Evolutionary conservation across 2,797 vertebrate species (phyloP), one percentile per base, ranked within the genome.

Genomic region (Coilia nasus): DNA sequence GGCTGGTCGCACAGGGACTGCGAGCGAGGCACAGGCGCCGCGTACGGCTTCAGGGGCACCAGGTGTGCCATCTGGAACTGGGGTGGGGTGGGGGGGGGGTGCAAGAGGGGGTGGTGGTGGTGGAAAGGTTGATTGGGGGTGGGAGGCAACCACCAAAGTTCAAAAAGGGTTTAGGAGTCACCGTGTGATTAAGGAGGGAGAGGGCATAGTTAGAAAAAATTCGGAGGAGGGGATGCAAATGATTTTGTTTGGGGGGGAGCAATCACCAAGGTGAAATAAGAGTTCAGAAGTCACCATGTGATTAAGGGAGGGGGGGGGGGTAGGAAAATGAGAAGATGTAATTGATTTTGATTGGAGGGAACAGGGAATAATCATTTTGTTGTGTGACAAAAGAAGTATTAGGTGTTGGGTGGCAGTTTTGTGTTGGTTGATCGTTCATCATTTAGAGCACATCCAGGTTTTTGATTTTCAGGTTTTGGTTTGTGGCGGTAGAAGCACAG

Each of bases 1-100:
- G 97, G 97, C 92, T 97, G 97, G 93, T 98, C 97, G 91, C 97
- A 97, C 85, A 98, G 96, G 91, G 97, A 98, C 94, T 98, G 97
- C 88, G 97, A 98, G 91, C 97, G 96, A 87, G 97, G 97, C 87
- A 98, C 97, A 83, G 97, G 97, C 44, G 97, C 97, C 81, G 97
- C 97, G 44, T 97, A 97, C 85, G 97, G 97, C 94, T 98, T 97
- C 91, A 98, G 94, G 23, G 97, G 97, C 90, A 98, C 97, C 90
- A 97, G 95, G 92, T 98, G 97, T 90, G 97, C 97, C 94, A 97
- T 96, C 92, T 98, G 97, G 95, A 97, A 97, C 97, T 98, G 92
- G 41, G 41, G 41, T 35, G 82, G 50, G 62, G 2, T 44, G 11
- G 15, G 46, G 64, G 62, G 64, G n/a, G 14, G 25, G 64, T 3